Evolutionary conservation across 2,888 invertebrate species (phyloP), one percentile per base, ranked within the genome.

Genomic region (Eilema sororculum): DNA sequence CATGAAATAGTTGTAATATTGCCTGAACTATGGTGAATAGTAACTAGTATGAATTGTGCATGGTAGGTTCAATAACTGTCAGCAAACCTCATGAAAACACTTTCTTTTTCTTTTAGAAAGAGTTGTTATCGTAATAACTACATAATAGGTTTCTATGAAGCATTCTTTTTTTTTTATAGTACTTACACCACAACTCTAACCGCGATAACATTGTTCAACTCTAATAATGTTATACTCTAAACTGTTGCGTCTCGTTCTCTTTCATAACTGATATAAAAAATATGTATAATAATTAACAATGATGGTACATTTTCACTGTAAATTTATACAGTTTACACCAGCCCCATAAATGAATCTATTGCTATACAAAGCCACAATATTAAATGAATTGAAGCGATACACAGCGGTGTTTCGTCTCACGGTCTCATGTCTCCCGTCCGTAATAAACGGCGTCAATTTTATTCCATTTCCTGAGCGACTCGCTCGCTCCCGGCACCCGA

Each of bases 371-470:
- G 61, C 64, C 67, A 76, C 37, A 61, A 63, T 62, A 37, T 58
- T 66, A 67, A 71, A 67, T 57, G 46, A 62, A 66, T 70, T 70
- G 60, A 62, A 66, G 65, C 69, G 37, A 25, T 69, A 37, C 60
- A 68, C 24, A 65, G 68, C 67, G 52, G 56, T 25, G 71, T 71
- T 59, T 63, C 79, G 78, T 81, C 80, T 78, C 84, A 83, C 84
- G 86, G 81, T 86, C 86, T 87, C 88, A 80, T 86, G 85, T 82
- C 83, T 82, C 82, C 80, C 76, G 82, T 71, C 74, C 78, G 79
- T 86, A 88, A 88, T 91, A 91, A 93, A 89, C 85, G 86, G 91
- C 89, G 83, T 92, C 94, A 94, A 95, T 94, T 94, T 92, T 90
- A 90, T 88, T 85, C 89, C 92, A 94, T 93, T 93, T 95, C 95